Evolutionary conservation across 2,888 invertebrate species (phyloP), one percentile per base, ranked within the genome.

Genomic region (Mystacides longicornis): DNA sequence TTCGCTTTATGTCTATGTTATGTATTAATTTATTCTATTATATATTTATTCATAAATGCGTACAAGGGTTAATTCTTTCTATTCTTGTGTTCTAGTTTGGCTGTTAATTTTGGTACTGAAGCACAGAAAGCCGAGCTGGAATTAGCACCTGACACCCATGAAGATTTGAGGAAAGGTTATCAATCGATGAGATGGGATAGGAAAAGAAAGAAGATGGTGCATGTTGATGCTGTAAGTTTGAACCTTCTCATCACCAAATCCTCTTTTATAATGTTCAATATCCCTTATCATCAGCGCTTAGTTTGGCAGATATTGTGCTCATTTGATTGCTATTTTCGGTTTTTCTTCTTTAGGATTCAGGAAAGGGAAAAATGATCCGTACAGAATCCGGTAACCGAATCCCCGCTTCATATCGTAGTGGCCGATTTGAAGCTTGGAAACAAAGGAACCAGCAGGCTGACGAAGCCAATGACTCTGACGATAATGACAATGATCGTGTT

Each of bases 371-470:
- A 60, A 77, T 77, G 77, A 95, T 99, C 62, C 86, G 87, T 64
- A 97, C 97, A 0, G 99, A 99, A 74, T 94, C 94, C 58, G 99
- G 97, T 18, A 86, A 82, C 0, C 92, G 93, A 84, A 93, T 99
- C 64, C 88, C 96, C 0, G 93, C 96, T 1, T 87, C 91, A 0
- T 98, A 91, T 74, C 96, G 96, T 74, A 89, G 92, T 58, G 89
- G 95, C 51, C 81, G 89, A 22, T 96, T 94, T 72, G 81, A 82
- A 59, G 83, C 86, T 54, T 96, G 96, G 96, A 85, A 87, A 65
- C 84, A 87, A 58, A 86, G 86, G 64, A 86, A 81, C 47, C 56
- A 60, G 23, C 83, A 88, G 74, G 70, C 74, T 18, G 72, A 69
- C 21, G 72, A 72, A 1, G 73, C 71, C 2, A 69, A 73, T 49